phyloP scores from a whole-genome alignment of 2,888 invertebrate genomes.

The Philopedon plagiatum region DNA sequence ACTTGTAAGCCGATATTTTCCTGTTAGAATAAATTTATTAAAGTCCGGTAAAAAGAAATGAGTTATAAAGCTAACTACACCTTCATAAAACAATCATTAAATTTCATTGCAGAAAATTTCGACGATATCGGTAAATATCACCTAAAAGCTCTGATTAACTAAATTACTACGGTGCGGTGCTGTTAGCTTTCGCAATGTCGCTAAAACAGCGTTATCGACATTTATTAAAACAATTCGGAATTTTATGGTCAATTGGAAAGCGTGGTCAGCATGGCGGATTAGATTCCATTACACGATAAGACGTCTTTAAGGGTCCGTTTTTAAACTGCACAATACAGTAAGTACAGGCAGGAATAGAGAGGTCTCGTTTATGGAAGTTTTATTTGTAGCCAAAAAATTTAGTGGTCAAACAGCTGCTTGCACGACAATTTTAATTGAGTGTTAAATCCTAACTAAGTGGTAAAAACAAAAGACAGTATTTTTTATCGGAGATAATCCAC shows the following conservation, averaged over 20 bases:
- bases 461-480: too few species aligned
- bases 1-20: too few species aligned
- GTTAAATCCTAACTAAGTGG: too few species aligned
- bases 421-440: too few species aligned
- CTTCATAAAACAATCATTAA: not conserved
- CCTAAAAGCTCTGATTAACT: not conserved
- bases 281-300: not conserved
- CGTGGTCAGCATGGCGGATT: slow-evolving; percentile 12
- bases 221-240: not conserved
- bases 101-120: not conserved
- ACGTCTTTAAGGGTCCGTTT: not conserved
- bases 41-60: not conserved
- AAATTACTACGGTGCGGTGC: not conserved
- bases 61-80: not conserved
- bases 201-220: slow-evolving; percentile 6
- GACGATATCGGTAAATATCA: not conserved
- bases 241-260: slow-evolving; percentile 5
- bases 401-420: too few species aligned
- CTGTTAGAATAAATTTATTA: not conserved
- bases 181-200: not conserved
- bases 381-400: too few species aligned
- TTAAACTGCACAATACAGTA: not conserved
- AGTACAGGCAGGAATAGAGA: too few species aligned
- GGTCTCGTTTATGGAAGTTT: too few species aligned
- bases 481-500: too few species aligned